Evolutionary conservation across 2,113 vertebrate genomes (phyloP).

Genomic region (Cyanocitta stelleri): DNA sequence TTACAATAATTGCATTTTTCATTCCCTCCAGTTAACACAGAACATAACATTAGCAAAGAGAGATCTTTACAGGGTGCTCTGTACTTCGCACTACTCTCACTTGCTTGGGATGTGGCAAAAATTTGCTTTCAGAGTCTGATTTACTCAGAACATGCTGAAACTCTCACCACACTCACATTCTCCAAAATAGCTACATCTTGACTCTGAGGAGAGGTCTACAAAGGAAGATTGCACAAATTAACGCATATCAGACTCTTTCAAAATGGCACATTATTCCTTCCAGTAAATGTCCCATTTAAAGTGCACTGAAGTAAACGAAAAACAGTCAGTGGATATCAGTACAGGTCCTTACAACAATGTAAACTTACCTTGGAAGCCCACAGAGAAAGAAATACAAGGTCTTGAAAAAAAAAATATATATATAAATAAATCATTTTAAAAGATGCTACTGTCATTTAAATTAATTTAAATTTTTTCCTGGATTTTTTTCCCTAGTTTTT

Average conservation of each 20-base stretch:
- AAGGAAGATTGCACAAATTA: not conserved
- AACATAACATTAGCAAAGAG: not conserved
- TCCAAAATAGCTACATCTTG: not conserved
- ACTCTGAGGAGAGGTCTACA: not conserved
- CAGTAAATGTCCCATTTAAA: not conserved
- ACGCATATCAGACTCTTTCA: not conserved
- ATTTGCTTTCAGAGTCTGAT: not conserved
- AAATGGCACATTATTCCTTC: not conserved
- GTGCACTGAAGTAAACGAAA: not conserved
- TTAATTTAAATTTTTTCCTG: not conserved
- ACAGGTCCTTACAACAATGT: not conserved
- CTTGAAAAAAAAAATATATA: not conserved
- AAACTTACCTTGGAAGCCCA: not conserved
- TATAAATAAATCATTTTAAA: not conserved
- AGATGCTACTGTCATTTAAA: not conserved
- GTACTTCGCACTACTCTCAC: not conserved
- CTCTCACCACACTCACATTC: not conserved
- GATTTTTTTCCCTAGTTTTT: not conserved
- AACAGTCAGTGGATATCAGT: not conserved
- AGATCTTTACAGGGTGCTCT: not conserved
- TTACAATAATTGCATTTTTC: not conserved
- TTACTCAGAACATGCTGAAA: not conserved
- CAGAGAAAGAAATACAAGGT: not conserved
- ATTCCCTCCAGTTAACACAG: not conserved
- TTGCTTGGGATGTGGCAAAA: not conserved